Base-by-base conservation (phyloP, 2,797 vertebrate genomes). In the Alcedo atthis region DNA sequence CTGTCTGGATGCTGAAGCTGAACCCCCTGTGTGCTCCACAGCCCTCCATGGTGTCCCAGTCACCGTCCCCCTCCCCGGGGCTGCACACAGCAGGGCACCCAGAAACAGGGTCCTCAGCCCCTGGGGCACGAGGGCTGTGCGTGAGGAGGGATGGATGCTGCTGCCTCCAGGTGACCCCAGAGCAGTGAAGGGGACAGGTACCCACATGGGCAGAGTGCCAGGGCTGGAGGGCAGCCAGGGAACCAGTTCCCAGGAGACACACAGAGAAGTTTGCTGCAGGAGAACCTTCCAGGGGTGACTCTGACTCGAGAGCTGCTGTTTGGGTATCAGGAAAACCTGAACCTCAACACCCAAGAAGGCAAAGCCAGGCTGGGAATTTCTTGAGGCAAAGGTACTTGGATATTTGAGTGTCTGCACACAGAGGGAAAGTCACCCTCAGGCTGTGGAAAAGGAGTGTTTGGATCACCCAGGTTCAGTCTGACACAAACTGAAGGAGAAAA, bases 31-130 rank as follows among this genome's bases (percentile, higher is more conserved):
- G 46, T 46, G 43, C 25, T 57, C 81, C 54, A 3, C 16, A 12
- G 59, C 8, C 55, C 43, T 3, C 42, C 4, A 12, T 12, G 45
- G 9, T 57, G 46, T 59, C 33, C 28, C 9, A 63, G 37, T 26
- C 15, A 25, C 42, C 1, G 1, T 21, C 14, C 53, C 42, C 9
- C 9, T 53, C 1, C 1, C 32, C n/a, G 45, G 28, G 32, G 69
- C 82, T 48, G 40, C 25, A 30, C 0, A 11, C 68, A n/a, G 8
- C 46, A 11, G 25, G 25, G 40, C 16, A 35, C 30, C 42, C 46
- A 4, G 21, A 67, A 74, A n/a, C 12, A 24, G 19, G 28, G 14
- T 10, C 51, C 49, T 15, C 63, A 28, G 71, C 32, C 53, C 37
- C 53, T 4, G 9, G 20, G 59, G 19, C 21, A 42, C 1, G 18